phyloP scores from a whole-genome alignment of 2,797 vertebrate genomes.

The Lepus townsendii region DNA sequence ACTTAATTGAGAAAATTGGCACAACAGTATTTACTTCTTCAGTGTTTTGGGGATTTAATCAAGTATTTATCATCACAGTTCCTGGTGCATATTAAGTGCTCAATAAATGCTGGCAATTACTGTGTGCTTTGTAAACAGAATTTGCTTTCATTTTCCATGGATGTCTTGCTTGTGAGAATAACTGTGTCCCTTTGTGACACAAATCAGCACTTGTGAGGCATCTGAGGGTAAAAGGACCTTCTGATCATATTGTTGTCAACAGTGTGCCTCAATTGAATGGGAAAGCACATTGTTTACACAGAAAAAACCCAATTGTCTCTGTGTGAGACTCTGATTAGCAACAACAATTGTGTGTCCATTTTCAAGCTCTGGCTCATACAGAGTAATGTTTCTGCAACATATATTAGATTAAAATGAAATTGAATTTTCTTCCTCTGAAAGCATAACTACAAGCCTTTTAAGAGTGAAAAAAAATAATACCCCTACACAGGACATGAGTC shows the following conservation, averaged over 20 bases:
- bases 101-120: background rate
- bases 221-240: background rate
- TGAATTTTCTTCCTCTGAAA: conserved; percentile 59
- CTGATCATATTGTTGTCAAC: conserved; percentile 14
- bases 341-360: conserved; percentile 60
- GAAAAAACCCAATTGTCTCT: conserved; percentile 9
- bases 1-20: background rate
- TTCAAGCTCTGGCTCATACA: conserved; percentile 52
- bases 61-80: background rate
- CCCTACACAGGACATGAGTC: conserved; percentile 40
- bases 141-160: background rate
- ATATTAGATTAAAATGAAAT: conserved; percentile 53
- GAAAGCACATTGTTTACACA: conserved; percentile 40
- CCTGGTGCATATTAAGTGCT: background rate
- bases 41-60: background rate
- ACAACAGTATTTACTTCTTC: background rate
- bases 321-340: conserved; percentile 67
- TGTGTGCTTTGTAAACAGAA: background rate
- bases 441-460: conserved; percentile 60
- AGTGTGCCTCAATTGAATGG: conserved; percentile 35
- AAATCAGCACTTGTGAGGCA: background rate
- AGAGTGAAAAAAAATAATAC: conserved; percentile 72
- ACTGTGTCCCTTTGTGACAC: background rate
- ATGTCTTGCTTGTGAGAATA: background rate
- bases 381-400: conserved; percentile 28